Conservation (phyloP, 2,888 invertebrate species). For the Spodoptera picta region DNA sequence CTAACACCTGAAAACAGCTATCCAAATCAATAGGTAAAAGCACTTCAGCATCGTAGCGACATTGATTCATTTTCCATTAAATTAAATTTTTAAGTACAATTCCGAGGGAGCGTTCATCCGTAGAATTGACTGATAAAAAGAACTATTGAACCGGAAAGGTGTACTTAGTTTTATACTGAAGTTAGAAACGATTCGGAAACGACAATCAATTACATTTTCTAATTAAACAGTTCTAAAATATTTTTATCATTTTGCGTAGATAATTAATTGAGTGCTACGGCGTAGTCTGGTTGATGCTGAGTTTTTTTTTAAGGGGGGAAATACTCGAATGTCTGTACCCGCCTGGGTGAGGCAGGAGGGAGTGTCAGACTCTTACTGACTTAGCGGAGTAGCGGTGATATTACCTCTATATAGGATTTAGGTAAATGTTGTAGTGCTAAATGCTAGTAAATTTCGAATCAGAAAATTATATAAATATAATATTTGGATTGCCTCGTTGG, state of each 20-base stretch:
- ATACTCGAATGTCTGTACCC: no score
- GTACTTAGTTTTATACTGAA: background rate
- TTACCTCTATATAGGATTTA: no score
- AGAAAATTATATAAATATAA: no score
- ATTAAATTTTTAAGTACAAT: constrained; percentile 39
- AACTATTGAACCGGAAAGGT: constrained; percentile 10
- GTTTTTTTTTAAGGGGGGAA: no score
- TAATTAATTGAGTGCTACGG: no score
- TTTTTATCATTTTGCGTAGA: no score
- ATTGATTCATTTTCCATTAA: constrained; percentile 30
- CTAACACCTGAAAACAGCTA: constrained; percentile 37
- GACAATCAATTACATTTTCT: background rate
- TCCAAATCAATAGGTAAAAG: constrained; percentile 44
- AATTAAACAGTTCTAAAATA: background rate
- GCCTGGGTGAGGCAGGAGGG: no score
- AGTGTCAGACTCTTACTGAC: no score
- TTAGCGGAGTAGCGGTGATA: no score
- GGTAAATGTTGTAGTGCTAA: background rate
- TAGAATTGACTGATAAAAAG: constrained; percentile 38
- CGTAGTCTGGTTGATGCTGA: no score
- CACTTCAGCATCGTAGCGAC: constrained; percentile 42
- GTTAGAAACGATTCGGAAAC: background rate
- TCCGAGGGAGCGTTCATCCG: constrained; percentile 38
- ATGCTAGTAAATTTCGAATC: no score
- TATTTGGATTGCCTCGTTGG: no score